Conservation (phyloP, 1,140 invertebrate genomes). For the Leptinotarsa defecta region DNA sequence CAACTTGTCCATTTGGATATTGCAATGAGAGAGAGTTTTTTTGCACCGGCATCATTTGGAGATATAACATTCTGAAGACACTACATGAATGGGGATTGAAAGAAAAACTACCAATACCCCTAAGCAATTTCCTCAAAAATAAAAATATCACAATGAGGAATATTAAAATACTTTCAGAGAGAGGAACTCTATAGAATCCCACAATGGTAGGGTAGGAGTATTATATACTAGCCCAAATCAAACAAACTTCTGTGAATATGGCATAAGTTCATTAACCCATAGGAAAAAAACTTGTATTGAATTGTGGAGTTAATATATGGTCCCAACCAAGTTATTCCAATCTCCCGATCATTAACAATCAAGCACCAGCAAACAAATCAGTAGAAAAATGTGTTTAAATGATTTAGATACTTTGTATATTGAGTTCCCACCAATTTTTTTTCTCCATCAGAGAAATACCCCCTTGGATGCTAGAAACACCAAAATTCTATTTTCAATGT, state of each 20-base stretch:
- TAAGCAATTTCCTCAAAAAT: background rate
- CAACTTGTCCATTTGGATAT: background rate
- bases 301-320: background rate
- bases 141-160: too few relatives aligned
- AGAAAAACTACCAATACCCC: background rate
- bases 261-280: background rate
- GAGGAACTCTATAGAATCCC: background rate
- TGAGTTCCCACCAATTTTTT: background rate
- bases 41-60: background rate
- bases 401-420: background rate
- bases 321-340: background rate
- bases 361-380: background rate
- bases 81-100: background rate
- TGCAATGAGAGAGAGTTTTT: background rate
- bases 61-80: background rate
- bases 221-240: background rate
- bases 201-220: background rate
- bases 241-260: background rate
- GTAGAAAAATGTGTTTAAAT: background rate
- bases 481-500: background rate
- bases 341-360: background rate
- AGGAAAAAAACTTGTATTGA: background rate
- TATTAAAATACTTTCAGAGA: too few relatives aligned
- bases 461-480: background rate
- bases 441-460: background rate